phyloP scores from a whole-genome alignment of 2,888 invertebrate species.

The Diogma glabrata region DNA sequence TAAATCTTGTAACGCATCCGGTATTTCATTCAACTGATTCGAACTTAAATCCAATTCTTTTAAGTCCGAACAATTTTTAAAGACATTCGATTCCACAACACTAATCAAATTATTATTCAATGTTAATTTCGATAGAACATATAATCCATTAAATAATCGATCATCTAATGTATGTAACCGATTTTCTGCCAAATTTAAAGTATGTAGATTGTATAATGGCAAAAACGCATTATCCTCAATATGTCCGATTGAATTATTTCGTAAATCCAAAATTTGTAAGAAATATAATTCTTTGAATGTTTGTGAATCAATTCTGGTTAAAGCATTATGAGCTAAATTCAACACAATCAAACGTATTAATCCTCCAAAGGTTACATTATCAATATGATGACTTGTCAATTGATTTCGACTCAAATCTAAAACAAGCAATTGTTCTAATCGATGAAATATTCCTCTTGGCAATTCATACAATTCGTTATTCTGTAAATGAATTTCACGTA shows the following conservation, averaged over 20 bases:
- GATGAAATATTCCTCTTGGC: slow-evolving; percentile 71
- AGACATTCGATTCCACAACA: slow-evolving; percentile 65
- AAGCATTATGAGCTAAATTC: slow-evolving; percentile 72
- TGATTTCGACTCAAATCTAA: slow-evolving; percentile 78
- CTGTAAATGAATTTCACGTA: slow-evolving; percentile 72
- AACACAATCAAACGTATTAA: slow-evolving; percentile 72
- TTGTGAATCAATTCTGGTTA: slow-evolving; percentile 69
- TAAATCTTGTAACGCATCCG: slow-evolving; percentile 69
- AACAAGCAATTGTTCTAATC: slow-evolving; percentile 70
- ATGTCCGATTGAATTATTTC: slow-evolving; percentile 79
- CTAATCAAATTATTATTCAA: slow-evolving; percentile 75
- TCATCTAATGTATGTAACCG: slow-evolving; percentile 68
- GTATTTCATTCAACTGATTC: slow-evolving; percentile 70
- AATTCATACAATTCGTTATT: slow-evolving; percentile 75
- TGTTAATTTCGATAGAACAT: slow-evolving; percentile 71
- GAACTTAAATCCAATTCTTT: slow-evolving; percentile 84
- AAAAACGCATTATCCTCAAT: slow-evolving; percentile 80
- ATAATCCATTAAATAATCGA: slow-evolving; percentile 71
- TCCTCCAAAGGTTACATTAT: slow-evolving; percentile 78
- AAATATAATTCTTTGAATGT: slow-evolving; percentile 81
- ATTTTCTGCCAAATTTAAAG: slow-evolving; percentile 81
- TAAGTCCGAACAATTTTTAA: slow-evolving; percentile 77
- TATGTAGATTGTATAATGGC: slow-evolving; percentile 78
- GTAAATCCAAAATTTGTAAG: slow-evolving; percentile 71
- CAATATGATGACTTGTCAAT: slow-evolving; percentile 71